Evolutionary conservation across 2,113 vertebrate species (phyloP).

Genomic region (Nasalis larvatus): DNA sequence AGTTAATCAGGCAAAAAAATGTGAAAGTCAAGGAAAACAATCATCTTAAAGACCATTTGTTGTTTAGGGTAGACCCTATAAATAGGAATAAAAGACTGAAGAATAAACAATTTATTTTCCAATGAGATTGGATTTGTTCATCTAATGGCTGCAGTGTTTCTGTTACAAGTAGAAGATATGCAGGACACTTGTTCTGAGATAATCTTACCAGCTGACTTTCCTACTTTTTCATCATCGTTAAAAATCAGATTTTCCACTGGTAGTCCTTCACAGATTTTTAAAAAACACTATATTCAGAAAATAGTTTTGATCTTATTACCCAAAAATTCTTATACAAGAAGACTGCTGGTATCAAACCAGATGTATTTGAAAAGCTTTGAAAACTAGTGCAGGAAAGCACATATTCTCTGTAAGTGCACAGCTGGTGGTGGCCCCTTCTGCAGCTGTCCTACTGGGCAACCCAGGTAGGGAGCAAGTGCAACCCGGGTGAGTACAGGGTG

Average conservation of each 20-base stretch:
- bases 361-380: background rate
- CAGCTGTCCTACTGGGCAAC: background rate
- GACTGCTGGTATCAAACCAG: background rate
- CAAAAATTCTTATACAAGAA: background rate
- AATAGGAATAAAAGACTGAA: background rate
- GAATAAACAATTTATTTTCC: background rate
- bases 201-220: background rate
- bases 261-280: background rate
- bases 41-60: background rate
- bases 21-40: background rate
- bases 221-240: background rate
- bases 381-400: background rate
- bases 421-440: background rate
- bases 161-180: background rate
- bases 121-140: background rate
- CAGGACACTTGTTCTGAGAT: background rate
- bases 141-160: background rate
- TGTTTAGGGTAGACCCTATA: background rate
- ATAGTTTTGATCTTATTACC: background rate
- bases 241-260: background rate
- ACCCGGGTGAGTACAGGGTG: background rate
- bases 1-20: background rate
- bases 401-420: background rate
- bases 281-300: constrained; percentile 7
- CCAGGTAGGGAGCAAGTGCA: background rate